These are phyloP conservation scores for Argyresthia albistria DNA, from an alignment of 2,888 invertebrate species.

Conservation along the genomic window DNA sequence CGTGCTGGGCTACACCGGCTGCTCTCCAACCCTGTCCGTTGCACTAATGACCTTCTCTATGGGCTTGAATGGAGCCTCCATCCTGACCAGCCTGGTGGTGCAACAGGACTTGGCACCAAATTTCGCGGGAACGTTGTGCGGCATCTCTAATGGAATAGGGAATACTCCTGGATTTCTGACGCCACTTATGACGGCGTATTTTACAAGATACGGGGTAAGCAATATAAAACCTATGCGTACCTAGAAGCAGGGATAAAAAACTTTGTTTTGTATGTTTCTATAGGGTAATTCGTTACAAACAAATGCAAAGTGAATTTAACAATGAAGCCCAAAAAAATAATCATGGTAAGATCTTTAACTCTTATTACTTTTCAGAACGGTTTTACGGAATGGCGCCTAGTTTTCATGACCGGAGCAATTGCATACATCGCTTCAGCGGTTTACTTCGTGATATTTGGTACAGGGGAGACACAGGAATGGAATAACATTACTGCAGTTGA, in stretches of 20 bases:
- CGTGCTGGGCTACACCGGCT: constrained; percentile 73
- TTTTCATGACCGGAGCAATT: constrained; percentile 80
- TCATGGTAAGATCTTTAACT: no score
- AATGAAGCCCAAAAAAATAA: no score
- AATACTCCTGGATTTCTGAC: constrained; percentile 81
- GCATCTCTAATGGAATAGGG: constrained; percentile 83
- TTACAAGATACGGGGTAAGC: constrained; percentile 69
- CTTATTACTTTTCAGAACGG: constrained; percentile 71
- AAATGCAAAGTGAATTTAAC: no score
- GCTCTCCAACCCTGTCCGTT: constrained; percentile 74
- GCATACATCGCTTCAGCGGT: constrained; percentile 80
- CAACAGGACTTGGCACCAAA: constrained; percentile 85
- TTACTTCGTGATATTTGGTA: constrained; percentile 79
- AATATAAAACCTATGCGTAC: no score
- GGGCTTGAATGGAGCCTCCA: constrained; percentile 77
- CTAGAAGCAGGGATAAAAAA: no score
- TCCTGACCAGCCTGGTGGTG: constrained; percentile 74
- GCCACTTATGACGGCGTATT: constrained; percentile 79
- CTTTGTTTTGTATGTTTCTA: no score
- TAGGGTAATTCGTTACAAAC: no score
- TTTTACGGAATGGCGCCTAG: constrained; percentile 79
- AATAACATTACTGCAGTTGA: constrained; percentile 50
- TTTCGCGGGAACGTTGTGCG: constrained; percentile 83
- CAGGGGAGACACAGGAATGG: constrained; percentile 80
- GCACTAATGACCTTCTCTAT: constrained; percentile 77